A percentile compares a stretch with the other conserved stretches of the same genome.
phyloP scores from a whole-genome alignment of 2,888 invertebrate species.

The Nemotelus pantherinus region DNA sequence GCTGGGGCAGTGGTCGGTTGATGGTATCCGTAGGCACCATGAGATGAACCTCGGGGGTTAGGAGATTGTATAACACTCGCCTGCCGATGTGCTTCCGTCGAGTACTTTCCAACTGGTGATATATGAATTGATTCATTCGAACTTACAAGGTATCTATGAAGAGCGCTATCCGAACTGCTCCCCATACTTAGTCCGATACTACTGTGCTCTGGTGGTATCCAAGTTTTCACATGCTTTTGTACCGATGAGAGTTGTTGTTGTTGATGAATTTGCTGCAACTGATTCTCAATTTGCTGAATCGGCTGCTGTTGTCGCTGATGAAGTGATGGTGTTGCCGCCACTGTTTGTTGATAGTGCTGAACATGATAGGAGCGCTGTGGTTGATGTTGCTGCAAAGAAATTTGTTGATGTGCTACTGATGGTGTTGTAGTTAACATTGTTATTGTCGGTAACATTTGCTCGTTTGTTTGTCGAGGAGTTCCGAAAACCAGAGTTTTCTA shows the following conservation, averaged over 20 bases:
- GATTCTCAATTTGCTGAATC: constrained; percentile 50
- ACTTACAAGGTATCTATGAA: constrained; percentile 50
- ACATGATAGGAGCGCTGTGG: constrained; percentile 52
- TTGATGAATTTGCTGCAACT: constrained; percentile 55
- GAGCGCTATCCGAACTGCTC: constrained; percentile 46
- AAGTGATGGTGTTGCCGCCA: constrained; percentile 55
- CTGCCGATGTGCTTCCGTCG: constrained; percentile 48
- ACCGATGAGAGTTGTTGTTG: constrained; percentile 52
- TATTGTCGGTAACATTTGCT: constrained; percentile 48
- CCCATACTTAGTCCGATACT: constrained; percentile 22
- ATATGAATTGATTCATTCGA: constrained; percentile 32
- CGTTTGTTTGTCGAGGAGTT: constrained; percentile 54
- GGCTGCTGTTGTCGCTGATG: constrained; percentile 56
- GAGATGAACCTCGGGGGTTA: constrained; percentile 45
- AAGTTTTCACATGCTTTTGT: constrained; percentile 51
- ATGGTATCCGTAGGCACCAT: constrained; percentile 34
- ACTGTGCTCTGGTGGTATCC: constrained; percentile 52
- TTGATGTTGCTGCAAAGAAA: constrained; percentile 43
- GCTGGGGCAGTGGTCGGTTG: constrained; percentile 15
- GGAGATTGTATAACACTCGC: constrained; percentile 53
- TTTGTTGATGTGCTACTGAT: constrained; percentile 42
- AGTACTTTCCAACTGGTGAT: constrained; percentile 43
- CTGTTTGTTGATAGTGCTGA: constrained; percentile 56
- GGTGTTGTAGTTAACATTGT: constrained; percentile 50
- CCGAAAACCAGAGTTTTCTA: constrained; percentile 58